These are phyloP conservation scores for Hystrix brachyura DNA, from an alignment of 2,113 vertebrate species.

Conservation along the genomic window DNA sequence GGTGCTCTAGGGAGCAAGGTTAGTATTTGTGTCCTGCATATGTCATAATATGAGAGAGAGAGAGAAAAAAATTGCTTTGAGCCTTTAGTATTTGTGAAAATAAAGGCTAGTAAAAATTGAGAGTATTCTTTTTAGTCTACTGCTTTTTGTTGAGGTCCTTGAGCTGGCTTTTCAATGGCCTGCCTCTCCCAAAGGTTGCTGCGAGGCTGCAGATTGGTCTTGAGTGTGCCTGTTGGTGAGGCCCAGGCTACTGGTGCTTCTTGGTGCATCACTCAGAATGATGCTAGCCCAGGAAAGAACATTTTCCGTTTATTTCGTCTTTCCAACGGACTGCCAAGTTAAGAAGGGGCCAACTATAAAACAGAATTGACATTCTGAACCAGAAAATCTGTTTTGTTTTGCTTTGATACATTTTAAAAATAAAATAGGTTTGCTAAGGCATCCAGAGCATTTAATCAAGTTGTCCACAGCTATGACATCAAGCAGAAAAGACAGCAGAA, in stretches of 20 bases:
- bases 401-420: slow-evolving; percentile 44
- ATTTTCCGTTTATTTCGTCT: background rate
- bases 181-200: background rate
- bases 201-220: background rate
- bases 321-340: slow-evolving; percentile 39
- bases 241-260: background rate
- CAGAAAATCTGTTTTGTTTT: slow-evolving; percentile 66
- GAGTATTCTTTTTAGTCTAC: background rate
- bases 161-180: background rate
- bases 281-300: background rate
- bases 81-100: slow-evolving; percentile 26
- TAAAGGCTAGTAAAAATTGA: background rate
- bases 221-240: background rate
- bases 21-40: background rate
- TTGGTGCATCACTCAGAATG: background rate
- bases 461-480: background rate
- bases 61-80: background rate
- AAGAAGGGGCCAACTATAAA: slow-evolving; percentile 63
- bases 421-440: slow-evolving; percentile 29
- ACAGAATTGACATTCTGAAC: slow-evolving; percentile 54
- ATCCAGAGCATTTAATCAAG: background rate
- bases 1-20: background rate
- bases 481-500: background rate
- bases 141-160: background rate
- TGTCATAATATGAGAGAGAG: background rate